Conservation (phyloP, 1,140 invertebrate genomes). For the Globodera ellingtonae region DNA sequence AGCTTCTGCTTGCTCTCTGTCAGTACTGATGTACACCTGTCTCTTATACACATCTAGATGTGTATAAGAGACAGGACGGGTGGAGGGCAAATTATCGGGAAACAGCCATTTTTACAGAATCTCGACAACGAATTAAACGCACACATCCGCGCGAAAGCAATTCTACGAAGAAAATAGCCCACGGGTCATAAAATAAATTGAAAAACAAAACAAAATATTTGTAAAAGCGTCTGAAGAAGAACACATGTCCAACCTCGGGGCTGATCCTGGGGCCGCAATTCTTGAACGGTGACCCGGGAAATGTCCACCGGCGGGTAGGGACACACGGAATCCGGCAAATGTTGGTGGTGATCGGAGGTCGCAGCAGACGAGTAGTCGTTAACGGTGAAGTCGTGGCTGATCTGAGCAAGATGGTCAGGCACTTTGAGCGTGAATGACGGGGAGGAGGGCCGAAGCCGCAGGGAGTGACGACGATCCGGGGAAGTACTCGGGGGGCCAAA, state of each 20-base stretch:
- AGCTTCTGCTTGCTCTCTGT: too few relatives aligned
- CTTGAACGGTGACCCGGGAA: constrained; percentile 62
- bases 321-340: constrained; percentile 62
- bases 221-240: background rate
- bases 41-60: too few relatives aligned
- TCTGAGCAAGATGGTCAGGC: constrained; percentile 57
- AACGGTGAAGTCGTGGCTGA: constrained; percentile 60
- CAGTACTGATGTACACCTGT: too few relatives aligned
- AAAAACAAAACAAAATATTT: background rate
- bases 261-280: constrained; percentile 58
- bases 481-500: background rate
- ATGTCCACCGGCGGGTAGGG: constrained; percentile 64
- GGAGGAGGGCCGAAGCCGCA: constrained; percentile 36
- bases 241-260: constrained; percentile 49
- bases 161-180: background rate
- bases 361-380: background rate
- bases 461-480: background rate
- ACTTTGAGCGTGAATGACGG: constrained; percentile 61
- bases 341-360: constrained; percentile 29
- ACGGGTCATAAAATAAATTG: background rate
- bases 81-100: background rate
- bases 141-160: background rate
- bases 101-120: background rate
- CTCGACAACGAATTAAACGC: background rate
- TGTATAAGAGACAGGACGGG: too few relatives aligned